Evolutionary conservation across 2,113 vertebrate genomes (phyloP), one percentile per base, ranked within the genome.

Genomic region (Clinocottus analis): DNA sequence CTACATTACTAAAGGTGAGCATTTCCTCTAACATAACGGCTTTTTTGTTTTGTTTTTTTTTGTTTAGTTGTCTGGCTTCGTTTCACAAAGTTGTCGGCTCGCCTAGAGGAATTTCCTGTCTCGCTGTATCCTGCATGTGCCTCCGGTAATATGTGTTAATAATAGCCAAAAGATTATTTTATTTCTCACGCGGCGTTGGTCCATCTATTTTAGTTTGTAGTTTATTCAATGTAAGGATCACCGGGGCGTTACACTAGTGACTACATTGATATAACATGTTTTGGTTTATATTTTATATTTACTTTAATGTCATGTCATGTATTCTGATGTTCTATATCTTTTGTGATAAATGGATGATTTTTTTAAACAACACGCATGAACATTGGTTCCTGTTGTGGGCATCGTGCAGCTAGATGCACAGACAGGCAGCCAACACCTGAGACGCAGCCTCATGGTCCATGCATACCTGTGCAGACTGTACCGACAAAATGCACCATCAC

Each of bases 21-120:
- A 11, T 66, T 62, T 58, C 27, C 4, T 49, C 19, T 13, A 21
- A 49, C 27, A 21, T n/a, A 33, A 43, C 19, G n/a, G 41, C 5
- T 53, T 5, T 7, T 16, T 31, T 31, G 5, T 58, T n/a, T 43
- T 45, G 16, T 65, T 62, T 47, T 23, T 5, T 7, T 16, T 31
- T 31, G 5, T 58, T n/a, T 43, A 39, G 16, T 65, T 62, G 41
- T 23, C 58, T 56, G 25, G 72, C 29, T 67, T 25, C 51, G 67
- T 58, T 71, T 83, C 61, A 65, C 9, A 70, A 89, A 93, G 84
- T 91, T 90, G 7, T 53, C 49, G 7, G 33, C 62, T 64, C 72
- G 73, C 77, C 71, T 73, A 21, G 41, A 79, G 62, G 88, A 89
- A 90, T 90, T 79, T 90, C 84, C 87, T 89, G 85, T 55, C 75